A percentile compares a stretch with the other conserved stretches of the same genome.
phyloP scores from a whole-genome alignment of 2,888 invertebrate species.

The Hypomecis punctinalis region DNA sequence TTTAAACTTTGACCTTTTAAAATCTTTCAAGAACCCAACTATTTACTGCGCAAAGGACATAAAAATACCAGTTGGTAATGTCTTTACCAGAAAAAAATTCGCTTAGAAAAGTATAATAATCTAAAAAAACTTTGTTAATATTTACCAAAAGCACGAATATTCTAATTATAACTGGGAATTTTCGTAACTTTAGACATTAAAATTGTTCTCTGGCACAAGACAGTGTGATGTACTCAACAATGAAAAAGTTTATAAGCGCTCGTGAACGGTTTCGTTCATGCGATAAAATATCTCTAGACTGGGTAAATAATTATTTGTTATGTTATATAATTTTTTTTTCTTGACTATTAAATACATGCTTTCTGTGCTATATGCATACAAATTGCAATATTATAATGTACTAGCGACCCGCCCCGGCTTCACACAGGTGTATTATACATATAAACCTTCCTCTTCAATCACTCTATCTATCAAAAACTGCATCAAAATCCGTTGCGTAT shows the following conservation, averaged over 20 bases:
- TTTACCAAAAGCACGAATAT: constrained; percentile 2
- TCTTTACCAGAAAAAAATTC: background rate
- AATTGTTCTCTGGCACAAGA: constrained; percentile 22
- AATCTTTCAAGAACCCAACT: background rate
- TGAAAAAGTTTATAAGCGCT: constrained; percentile 16
- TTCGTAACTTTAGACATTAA: constrained; percentile 28
- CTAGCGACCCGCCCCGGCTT: no score
- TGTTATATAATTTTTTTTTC: no score
- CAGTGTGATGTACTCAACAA: constrained; percentile 19
- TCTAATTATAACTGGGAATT: constrained; percentile 18
- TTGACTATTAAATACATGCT: no score
- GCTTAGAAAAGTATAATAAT: background rate
- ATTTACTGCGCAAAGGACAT: background rate
- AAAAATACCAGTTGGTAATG: background rate
- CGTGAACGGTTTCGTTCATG: background rate
- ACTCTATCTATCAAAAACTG: no score
- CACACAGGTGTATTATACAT: no score
- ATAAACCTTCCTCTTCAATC: no score
- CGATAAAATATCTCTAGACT: background rate
- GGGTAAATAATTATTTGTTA: no score
- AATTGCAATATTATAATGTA: no score
- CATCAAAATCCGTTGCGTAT: no score
- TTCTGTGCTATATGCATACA: no score
- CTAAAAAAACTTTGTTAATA: constrained; percentile 2
- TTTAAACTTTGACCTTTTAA: no score